Evolutionary conservation across 2,797 vertebrate genomes (phyloP), one percentile per base, ranked within the genome.

Genomic region (Pantherophis vulpinus): DNA sequence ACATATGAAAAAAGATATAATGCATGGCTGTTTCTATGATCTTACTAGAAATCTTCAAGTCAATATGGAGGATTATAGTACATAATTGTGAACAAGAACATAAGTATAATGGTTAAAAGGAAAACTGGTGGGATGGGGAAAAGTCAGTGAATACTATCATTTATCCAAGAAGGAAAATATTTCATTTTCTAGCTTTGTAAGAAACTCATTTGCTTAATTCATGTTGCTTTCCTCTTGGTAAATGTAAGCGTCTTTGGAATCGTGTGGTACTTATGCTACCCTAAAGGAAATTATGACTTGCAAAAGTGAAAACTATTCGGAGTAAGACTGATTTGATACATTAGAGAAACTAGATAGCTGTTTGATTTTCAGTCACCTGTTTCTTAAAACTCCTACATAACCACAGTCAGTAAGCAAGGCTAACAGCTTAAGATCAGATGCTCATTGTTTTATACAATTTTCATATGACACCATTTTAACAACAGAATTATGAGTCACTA

Each of bases 231-330:
- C 37, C 6, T 59, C 51, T 59, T 94, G 51, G 92, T 93, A 42
- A 18, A 25, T 27, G 37, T 47, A 58, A 32, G 2, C 0, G 2
- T 91, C 63, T 74, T 7, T 2, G 54, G 12, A 51, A 59, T 1
- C 0, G 37, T 90, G 91, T 70, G 88, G 20, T 37, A 94, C 70
- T 94, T 94, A 93, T n/a, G 47, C 37, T 63, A 89, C 83, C 37
- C 0, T 4, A 16, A 16, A 0, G 14, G 13, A 18, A 47, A 83
- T 25, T 63, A 63, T 83, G 74, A 83, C 9, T 83, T 47, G 37
- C 1, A 47, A 47, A 83, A 47, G 74, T 83, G 20, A 83, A 83
- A 47, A 83, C 94, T 83, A 90, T 92, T 93, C 91, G 42, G 70
- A 90, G 86, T 94, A 95, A 18, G 0, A 94, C 66, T 58, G 6